Evolutionary conservation across 2,797 vertebrate genomes (phyloP), one percentile per base, ranked within the genome.

Genomic region (Microhierax caerulescens): DNA sequence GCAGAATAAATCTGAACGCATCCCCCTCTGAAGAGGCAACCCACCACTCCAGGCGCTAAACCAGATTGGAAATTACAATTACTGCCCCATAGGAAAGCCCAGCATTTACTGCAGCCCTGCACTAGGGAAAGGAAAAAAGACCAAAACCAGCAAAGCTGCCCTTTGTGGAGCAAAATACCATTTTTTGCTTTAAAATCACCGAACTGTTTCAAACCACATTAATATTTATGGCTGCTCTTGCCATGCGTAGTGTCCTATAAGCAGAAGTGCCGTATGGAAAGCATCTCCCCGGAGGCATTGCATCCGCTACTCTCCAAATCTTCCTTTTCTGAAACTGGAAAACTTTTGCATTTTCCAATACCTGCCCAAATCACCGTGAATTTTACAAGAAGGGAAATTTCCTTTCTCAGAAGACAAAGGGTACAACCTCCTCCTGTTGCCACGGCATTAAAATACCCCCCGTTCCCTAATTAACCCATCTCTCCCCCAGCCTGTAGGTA

Each of bases 391-490:
- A 18, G 36, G 48, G 73, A 39, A 48, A 75, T 89, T 63, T 24
- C 70, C 47, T 70, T 92, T 48, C 57, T 65, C 14, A 0, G 15
- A 14, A 41, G 28, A 76, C 48, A 72, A 84, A 88, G 11, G 39
- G 1, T n/a, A 18, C 87, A 32, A 79, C 65, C 37, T 54, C 90
- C 78, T 79, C 36, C 82, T 22, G 2, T 37, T 64, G 27, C 50
- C 10, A 7, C 69, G 13, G 16, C 9, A 0, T 67, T 39, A 13
- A n/a, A 60, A 75, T 36, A 81, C 34, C 78, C 78, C 85, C 65
- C 56, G 12, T 73, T 85, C 95, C 50, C 90, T 92, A 95, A 61
- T 79, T 87, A 95, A 77, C 61, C 53, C 83, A 77, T 23, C 88
- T 92, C 83, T 89, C 43, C 48, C 45, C 67, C 41, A 53, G 48